phyloP scores from a whole-genome alignment of 2,888 invertebrate genomes.

The Pegoplata infirma region DNA sequence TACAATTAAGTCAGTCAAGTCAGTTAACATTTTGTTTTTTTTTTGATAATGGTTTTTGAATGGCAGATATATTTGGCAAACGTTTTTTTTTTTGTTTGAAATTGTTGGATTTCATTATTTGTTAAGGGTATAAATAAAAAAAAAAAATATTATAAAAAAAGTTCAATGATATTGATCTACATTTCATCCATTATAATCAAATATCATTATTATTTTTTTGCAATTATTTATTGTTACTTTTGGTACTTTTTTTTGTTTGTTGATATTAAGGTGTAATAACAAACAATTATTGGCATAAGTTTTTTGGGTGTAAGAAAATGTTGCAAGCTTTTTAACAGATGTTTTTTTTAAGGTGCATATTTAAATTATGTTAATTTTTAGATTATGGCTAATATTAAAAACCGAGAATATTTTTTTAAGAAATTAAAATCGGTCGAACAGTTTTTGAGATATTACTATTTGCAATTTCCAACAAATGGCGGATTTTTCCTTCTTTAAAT shows the following conservation, averaged over 20 bases:
- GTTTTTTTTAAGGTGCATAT: too few relatives aligned
- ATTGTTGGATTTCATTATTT: conserved; percentile 9
- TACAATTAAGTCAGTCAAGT: conserved; percentile 14
- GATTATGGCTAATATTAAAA: too few relatives aligned
- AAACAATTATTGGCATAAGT: not conserved
- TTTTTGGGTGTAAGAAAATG: not conserved
- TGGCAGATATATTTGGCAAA: conserved; percentile 40
- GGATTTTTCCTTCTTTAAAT: too few relatives aligned
- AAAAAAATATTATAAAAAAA: conserved; percentile 14
- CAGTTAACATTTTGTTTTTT: conserved; percentile 16
- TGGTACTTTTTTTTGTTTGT: not conserved
- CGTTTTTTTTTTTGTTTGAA: too few relatives aligned
- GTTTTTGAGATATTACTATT: too few relatives aligned
- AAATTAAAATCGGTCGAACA: too few relatives aligned
- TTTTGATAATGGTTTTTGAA: conserved; percentile 19
- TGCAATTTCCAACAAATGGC: too few relatives aligned
- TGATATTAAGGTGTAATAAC: not conserved
- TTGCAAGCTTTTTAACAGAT: too few relatives aligned
- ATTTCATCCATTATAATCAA: conserved; percentile 21
- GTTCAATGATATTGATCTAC: conserved; percentile 50
- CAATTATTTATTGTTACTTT: not conserved
- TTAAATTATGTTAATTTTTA: not conserved
- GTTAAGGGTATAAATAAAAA: not conserved
- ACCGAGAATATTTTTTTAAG: too few relatives aligned
- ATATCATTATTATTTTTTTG: not conserved